A percentile compares a stretch with the other conserved stretches of the same genome.
Conservation (phyloP, 2,797 vertebrate genomes). For the Micrastur ruficollis region DNA sequence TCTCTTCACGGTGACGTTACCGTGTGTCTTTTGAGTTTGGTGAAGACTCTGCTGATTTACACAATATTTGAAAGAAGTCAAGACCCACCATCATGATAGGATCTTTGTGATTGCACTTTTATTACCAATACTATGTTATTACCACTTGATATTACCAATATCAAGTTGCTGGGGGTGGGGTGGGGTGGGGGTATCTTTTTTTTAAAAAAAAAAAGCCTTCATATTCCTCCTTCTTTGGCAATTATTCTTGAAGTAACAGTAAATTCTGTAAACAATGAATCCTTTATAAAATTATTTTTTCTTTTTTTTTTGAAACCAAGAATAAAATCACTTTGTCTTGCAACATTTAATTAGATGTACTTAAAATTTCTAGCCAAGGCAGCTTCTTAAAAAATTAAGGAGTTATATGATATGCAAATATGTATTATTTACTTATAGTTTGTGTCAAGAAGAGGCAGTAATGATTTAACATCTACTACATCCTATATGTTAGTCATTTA, state of each 20-base stretch:
- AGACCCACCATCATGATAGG: fast-evolving
- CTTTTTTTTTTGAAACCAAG: neutral
- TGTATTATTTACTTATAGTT: neutral
- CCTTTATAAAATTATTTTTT: neutral
- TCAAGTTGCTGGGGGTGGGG: neutral
- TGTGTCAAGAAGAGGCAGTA: neutral
- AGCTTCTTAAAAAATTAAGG: neutral
- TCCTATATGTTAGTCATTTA: neutral
- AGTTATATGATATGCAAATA: neutral
- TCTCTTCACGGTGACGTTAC: neutral
- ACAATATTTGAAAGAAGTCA: neutral
- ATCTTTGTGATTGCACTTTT: neutral
- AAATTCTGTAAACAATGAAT: neutral
- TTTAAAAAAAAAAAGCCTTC: neutral
- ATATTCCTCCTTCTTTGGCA: neutral
- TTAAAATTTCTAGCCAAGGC: neutral
- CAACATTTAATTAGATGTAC: neutral
- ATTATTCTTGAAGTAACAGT: neutral
- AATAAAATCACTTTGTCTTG: neutral
- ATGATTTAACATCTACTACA: neutral
- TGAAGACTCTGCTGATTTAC: neutral
- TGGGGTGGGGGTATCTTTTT: too few relatives aligned
- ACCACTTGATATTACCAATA: neutral
- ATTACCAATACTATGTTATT: too few relatives aligned
- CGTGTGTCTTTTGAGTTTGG: fast-evolving